Base-by-base conservation (phyloP, 2,888 invertebrate genomes). In the Lasioglossum calceatum region DNA sequence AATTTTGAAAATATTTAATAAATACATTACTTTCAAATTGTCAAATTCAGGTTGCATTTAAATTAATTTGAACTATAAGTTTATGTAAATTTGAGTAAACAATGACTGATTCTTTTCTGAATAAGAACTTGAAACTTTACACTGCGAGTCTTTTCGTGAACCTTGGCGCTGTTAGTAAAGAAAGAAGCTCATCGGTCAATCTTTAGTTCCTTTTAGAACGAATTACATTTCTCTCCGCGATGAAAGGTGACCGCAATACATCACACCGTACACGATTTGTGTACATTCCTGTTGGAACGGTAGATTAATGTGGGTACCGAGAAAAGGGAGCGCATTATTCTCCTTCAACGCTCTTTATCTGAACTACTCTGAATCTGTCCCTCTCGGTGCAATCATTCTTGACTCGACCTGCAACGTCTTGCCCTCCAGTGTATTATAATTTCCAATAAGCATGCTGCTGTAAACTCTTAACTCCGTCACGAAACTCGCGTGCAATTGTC, bases 171-270 rank as follows among this genome's bases (percentile, higher is more conserved):
- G 23, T 1, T 42, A 44, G 61, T n/a, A 19, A 72, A 71, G 36
- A 42, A 61, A 72, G 80, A 14, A 71, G 61, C 47, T 64, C 39
- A 36, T 79, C 74, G 16, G 39, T 74, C 36, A 64, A 44, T 54
- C 27, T 71, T 61, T 58, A 47, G 23, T 47, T 61, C 44, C 39
- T 61, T n/a, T 44, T 70, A 58, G 50, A 79, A 61, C 36, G 70
- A 79, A 83, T 79, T 79, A 27, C 74, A 39, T 83, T 80, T 50
- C 75, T 67, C 39, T 61, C 58, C 70, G 12, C 47, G 75, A 79
- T 80, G 74, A 80, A 71, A 50, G 75, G 70, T 71, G 73, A 70
- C 78, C 82, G 79, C 82, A 61, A 79, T 83, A 71, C 75, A 83
- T 83, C 75, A 79, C 75, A 16, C 16, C 54, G 81, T 54, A 50